phyloP scores from a whole-genome alignment of 35 echinoderm and acorn worm genomes.

The Strongylocentrotus purpuratus region DNA sequence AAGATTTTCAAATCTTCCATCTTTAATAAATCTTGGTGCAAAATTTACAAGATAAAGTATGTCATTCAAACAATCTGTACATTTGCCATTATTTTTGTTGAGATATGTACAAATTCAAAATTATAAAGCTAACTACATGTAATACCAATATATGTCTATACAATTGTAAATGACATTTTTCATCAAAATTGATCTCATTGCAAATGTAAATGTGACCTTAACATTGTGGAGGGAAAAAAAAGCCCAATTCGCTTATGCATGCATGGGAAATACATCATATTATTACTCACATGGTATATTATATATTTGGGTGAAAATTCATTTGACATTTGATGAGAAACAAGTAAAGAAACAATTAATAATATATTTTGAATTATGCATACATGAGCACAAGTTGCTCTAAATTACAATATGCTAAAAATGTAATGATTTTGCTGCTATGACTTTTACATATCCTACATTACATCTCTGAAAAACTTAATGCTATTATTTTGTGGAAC shows the following conservation, averaged over 20 bases:
- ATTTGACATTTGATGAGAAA: too few species aligned
- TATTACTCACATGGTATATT: not conserved
- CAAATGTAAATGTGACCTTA: not conserved
- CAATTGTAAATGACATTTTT: not conserved
- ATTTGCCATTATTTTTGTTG: not conserved
- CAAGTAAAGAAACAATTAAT: too few species aligned
- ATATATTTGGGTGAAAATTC: too few species aligned
- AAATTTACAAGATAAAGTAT: not conserved
- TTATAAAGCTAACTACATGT: too few species aligned
- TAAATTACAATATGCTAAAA: too few species aligned
- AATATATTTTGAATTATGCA: too few species aligned
- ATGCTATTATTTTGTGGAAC: too few species aligned
- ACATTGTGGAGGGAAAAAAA: not conserved
- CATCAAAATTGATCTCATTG: not conserved
- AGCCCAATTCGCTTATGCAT: not conserved
- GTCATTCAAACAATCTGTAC: not conserved
- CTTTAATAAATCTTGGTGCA: not conserved
- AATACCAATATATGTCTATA: not conserved
- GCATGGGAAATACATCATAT: not conserved
- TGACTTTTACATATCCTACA: too few species aligned
- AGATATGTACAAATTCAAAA: not conserved
- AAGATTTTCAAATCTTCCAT: not conserved
- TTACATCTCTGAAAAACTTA: too few species aligned
- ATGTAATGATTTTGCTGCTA: too few species aligned
- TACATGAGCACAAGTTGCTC: too few species aligned